Percentiles rank a stretch among this genome's conserved stretches.
These are phyloP conservation scores for Bimastos eiseni DNA, from an alignment of 2,888 invertebrate genomes.

Conservation along the genomic window DNA sequence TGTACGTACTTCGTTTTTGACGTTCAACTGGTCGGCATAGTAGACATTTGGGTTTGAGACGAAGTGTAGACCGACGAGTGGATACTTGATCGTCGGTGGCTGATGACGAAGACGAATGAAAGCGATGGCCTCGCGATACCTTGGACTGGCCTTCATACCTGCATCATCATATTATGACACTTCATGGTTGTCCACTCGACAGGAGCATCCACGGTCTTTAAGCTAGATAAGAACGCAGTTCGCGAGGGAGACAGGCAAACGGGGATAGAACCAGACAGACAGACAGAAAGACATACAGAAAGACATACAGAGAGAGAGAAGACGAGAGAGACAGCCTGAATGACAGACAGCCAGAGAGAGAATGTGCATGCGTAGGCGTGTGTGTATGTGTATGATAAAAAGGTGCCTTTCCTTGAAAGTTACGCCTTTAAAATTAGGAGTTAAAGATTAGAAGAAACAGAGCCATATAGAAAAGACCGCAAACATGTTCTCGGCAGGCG, in stretches of 20 bases:
- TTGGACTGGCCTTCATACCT: slow-evolving; percentile 46
- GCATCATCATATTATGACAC: not conserved
- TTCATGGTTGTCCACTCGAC: too few species aligned
- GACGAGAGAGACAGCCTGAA: not conserved
- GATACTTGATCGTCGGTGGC: slow-evolving; percentile 45
- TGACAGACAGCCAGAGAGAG: not conserved
- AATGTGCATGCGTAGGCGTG: too few species aligned
- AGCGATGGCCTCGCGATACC: slow-evolving; percentile 45
- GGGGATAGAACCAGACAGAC: not conserved
- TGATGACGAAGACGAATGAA: slow-evolving; percentile 43
- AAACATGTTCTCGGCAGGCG: too few species aligned
- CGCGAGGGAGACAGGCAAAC: too few species aligned
- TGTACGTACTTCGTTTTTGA: slow-evolving; percentile 41
- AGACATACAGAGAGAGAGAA: not conserved
- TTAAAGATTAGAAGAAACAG: too few species aligned
- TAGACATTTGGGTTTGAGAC: slow-evolving; percentile 43
- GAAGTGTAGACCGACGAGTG: slow-evolving; percentile 44
- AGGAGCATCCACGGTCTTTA: too few species aligned
- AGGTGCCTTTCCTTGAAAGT: too few species aligned
- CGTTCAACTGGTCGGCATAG: slow-evolving; percentile 40
- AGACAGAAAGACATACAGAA: not conserved
- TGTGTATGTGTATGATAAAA: too few species aligned
- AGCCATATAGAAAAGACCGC: too few species aligned
- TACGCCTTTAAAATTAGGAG: too few species aligned
- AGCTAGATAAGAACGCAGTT: too few species aligned